Evolutionary conservation across 2,888 invertebrate species (phyloP).

Genomic region (Ptilodon capucinus): DNA sequence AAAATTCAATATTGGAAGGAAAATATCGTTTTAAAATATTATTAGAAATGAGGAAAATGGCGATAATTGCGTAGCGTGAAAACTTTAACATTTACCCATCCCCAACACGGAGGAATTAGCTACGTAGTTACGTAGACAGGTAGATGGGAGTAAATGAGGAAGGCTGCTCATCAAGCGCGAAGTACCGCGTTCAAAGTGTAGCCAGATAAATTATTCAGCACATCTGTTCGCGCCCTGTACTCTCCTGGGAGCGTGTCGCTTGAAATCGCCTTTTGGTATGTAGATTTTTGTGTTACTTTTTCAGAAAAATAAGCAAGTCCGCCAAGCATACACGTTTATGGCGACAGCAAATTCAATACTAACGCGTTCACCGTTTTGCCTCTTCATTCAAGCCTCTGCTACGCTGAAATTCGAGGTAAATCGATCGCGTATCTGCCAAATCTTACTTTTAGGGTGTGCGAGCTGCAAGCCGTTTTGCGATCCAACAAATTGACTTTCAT

Average conservation of each 20-base stretch:
- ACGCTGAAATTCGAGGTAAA: background rate
- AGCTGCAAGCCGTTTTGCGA: background rate
- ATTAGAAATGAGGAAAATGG: too few relatives aligned
- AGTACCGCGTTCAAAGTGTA: conserved; percentile 46
- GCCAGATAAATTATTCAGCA: conserved; percentile 60
- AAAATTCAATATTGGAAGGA: too few relatives aligned
- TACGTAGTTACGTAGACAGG: too few relatives aligned
- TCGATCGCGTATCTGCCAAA: background rate
- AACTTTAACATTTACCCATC: conserved; percentile 24
- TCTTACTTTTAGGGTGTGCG: background rate
- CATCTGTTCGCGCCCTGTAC: conserved; percentile 44
- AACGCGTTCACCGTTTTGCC: background rate
- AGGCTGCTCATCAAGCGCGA: conserved; percentile 38
- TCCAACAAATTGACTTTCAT: background rate
- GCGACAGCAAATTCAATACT: background rate
- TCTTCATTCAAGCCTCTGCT: background rate
- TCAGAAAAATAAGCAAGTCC: conserved; percentile 9
- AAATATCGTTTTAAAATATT: too few relatives aligned
- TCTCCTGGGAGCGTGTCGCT: conserved; percentile 38
- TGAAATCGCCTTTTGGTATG: conserved; percentile 46
- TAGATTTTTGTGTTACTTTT: conserved; percentile 41
- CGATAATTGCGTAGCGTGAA: conserved; percentile 40
- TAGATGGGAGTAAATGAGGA: conserved; percentile 31
- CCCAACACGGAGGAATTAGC: conserved; percentile 14
- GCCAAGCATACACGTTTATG: background rate